Percentiles rank a stretch among this genome's conserved stretches.
Conservation (phyloP, 2,888 invertebrate species). For the Ectropis crepuscularia region DNA sequence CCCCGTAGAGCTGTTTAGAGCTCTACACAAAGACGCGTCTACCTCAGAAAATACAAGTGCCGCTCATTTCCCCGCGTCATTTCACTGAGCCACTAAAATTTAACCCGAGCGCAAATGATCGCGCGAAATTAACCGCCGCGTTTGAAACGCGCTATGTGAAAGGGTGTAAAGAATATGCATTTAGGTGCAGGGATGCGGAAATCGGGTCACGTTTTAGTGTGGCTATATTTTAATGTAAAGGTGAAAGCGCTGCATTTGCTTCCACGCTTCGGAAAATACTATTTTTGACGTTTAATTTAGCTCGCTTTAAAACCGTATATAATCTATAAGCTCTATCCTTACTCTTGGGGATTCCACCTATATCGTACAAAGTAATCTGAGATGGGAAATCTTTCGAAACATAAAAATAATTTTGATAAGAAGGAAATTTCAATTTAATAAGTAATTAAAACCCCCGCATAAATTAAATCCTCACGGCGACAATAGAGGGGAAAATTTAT, state of each 20-base stretch:
- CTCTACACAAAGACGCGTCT: background rate
- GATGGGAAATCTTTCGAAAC: background rate
- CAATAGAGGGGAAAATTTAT: conserved; percentile 53
- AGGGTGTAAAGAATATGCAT: conserved; percentile 45
- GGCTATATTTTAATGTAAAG: conserved; percentile 41
- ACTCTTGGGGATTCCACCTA: conserved; percentile 5
- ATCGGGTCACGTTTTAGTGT: conserved; percentile 40
- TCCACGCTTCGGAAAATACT: conserved; percentile 33
- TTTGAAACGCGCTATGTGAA: conserved; percentile 26
- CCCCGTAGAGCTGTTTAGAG: background rate
- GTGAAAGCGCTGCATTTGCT: conserved; percentile 24
- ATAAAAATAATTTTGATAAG: conserved; percentile 11
- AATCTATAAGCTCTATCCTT: conserved; percentile 24
- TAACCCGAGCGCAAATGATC: conserved; percentile 20
- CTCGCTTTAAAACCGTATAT: conserved; percentile 27
- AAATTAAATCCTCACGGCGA: conserved; percentile 41
- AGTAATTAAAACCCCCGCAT: conserved; percentile 33
- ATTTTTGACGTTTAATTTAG: conserved; percentile 44
- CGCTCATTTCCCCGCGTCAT: conserved; percentile 5
- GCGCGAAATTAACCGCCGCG: conserved; percentile 22
- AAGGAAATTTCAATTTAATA: conserved; percentile 32
- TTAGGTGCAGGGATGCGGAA: conserved; percentile 41
- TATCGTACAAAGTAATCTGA: conserved; percentile 3
- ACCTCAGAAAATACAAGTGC: background rate
- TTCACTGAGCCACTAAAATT: conserved; percentile 16